Percentiles rank a stretch among this genome's conserved stretches.
Conservation (phyloP, 92 coral and sea anemone species). For the Zoanthus sansibaricus region DNA sequence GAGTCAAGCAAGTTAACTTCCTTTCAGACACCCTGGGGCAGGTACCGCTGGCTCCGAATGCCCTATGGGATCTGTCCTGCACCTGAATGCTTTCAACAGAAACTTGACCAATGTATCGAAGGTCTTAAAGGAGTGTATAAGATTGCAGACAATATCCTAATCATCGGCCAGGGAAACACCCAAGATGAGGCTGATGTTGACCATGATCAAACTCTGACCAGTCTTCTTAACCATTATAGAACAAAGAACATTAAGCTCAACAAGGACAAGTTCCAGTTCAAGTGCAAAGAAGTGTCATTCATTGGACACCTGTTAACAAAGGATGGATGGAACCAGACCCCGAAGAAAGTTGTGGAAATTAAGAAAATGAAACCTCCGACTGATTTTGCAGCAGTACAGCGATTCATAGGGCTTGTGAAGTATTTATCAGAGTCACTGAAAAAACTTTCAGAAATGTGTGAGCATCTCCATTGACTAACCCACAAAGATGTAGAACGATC, state of each 20-base stretch:
- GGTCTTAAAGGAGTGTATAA: conserved; percentile 41
- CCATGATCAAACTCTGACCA: conserved; percentile 50
- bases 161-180: conserved; percentile 52
- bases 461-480: conserved; percentile 58
- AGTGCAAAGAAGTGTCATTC: too few relatives aligned
- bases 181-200: conserved; percentile 27
- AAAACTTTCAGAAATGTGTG: conserved; percentile 49
- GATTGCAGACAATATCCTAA: conserved; percentile 68
- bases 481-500: conserved; percentile 50
- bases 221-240: conserved; percentile 34
- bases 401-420: conserved; percentile 62
- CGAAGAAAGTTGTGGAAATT: conserved; percentile 57
- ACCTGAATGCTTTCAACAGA: conserved; percentile 53
- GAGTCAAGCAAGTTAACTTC: conserved; percentile 54
- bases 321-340: conserved; percentile 66
- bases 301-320: conserved; percentile 11
- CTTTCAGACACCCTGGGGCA: conserved; percentile 27
- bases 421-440: conserved; percentile 48
- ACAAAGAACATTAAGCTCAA: too few relatives aligned
- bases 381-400: conserved; percentile 40
- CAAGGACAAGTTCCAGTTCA: too few relatives aligned
- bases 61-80: background rate
- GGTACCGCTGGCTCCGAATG: too few relatives aligned
- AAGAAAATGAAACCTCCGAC: conserved; percentile 51
- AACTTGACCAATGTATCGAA: conserved; percentile 44